A percentile compares a stretch with the other conserved stretches of the same genome.
Evolutionary conservation across 2,113 vertebrate genomes (phyloP).

Genomic region (Pholis gunnellus): DNA sequence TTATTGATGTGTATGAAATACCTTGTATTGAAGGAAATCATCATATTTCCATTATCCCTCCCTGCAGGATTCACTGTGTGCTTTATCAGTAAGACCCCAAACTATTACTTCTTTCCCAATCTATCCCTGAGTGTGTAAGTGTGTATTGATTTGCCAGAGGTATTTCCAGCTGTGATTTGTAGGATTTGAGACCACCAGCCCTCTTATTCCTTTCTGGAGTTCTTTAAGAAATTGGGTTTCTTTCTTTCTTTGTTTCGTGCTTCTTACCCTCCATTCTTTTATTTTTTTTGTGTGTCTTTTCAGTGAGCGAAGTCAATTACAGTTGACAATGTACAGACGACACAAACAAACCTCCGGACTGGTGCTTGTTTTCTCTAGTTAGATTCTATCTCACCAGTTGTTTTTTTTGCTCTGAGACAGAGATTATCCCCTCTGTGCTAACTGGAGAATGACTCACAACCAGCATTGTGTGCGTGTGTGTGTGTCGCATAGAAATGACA

Average conservation of each 20-base stretch:
- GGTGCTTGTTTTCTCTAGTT: slow-evolving; percentile 30
- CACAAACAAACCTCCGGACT: slow-evolving; percentile 36
- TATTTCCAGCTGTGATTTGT: slow-evolving; percentile 55
- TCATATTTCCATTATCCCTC: slow-evolving; percentile 19
- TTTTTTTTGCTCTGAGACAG: slow-evolving; percentile 2
- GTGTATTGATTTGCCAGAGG: slow-evolving; percentile 67
- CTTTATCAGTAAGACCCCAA: slow-evolving; percentile 20
- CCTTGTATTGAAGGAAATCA: neutral
- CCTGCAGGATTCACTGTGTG: neutral
- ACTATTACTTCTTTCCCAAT: slow-evolving; percentile 41
- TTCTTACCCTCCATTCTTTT: slow-evolving; percentile 8
- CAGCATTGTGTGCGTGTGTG: neutral
- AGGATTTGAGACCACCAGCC: slow-evolving; percentile 45
- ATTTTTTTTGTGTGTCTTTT: slow-evolving; percentile 4
- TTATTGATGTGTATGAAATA: slow-evolving; percentile 3
- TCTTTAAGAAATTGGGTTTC: slow-evolving; percentile 49
- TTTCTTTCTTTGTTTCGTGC: slow-evolving; percentile 15
- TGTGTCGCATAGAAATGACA: slow-evolving; percentile 20
- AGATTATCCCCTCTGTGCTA: neutral
- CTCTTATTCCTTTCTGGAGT: slow-evolving; percentile 4
- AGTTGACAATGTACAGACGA: slow-evolving; percentile 30
- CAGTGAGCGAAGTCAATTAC: slow-evolving; percentile 48
- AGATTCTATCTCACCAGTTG: slow-evolving; percentile 8
- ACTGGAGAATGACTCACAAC: slow-evolving; percentile 22
- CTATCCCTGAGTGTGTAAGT: slow-evolving; percentile 13